Evolutionary conservation across 2,113 vertebrate genomes (phyloP).

Genomic region (Dendrocopos noguchii): DNA sequence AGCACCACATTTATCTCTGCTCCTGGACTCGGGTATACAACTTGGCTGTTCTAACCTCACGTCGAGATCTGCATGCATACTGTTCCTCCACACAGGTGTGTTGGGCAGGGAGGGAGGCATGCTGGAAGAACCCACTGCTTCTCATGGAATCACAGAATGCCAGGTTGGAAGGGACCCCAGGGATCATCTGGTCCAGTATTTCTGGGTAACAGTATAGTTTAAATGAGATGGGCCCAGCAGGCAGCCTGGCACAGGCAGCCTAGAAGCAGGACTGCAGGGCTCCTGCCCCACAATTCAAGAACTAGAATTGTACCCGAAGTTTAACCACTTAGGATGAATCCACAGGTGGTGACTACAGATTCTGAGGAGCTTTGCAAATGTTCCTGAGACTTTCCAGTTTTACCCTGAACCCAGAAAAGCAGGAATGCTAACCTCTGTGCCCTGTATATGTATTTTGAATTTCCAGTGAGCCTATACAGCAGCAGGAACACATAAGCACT

Average conservation of each 20-base stretch:
- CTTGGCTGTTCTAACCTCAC: neutral
- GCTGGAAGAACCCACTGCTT: too few species aligned
- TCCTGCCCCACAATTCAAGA: neutral
- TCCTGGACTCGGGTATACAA: neutral
- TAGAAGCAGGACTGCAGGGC: neutral
- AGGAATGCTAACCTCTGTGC: constrained; percentile 84
- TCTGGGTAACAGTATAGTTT: too few species aligned
- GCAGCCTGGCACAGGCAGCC: neutral
- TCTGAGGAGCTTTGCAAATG: neutral
- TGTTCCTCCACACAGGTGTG: rapidly evolving
- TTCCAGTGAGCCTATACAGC: constrained; percentile 87
- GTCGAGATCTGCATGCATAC: rapidly evolving
- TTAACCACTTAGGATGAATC: neutral
- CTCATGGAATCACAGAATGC: too few species aligned
- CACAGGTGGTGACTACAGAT: rapidly evolving
- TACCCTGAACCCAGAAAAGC: neutral
- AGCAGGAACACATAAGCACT: constrained; percentile 91
- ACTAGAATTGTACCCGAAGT: neutral
- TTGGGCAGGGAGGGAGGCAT: rapidly evolving
- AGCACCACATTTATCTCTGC: neutral
- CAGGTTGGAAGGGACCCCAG: too few species aligned
- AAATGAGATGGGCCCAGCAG: too few species aligned
- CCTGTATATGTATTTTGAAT: constrained; percentile 89
- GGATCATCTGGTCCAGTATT: too few species aligned
- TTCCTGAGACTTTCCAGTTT: neutral